Percentiles rank a stretch among this genome's conserved stretches.
Conservation (phyloP, 2,113 vertebrate genomes). For the Ammodytes dubius region DNA sequence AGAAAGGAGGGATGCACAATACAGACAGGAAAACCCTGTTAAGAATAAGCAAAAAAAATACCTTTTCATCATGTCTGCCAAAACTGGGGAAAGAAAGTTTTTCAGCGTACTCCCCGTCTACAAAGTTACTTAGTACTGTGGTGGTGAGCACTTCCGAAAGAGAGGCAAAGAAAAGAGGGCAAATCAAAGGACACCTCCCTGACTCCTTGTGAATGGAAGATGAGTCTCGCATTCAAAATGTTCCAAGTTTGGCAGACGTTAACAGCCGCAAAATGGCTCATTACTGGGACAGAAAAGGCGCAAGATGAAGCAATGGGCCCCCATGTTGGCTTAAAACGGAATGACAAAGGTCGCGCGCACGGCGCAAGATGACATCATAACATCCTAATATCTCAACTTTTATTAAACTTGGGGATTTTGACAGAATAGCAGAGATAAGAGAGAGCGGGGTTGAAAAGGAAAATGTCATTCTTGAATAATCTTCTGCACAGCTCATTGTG, state of each 20-base stretch:
- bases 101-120: conserved; percentile 20
- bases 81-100: conserved; percentile 64
- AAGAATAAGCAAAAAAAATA: conserved; percentile 63
- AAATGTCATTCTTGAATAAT: conserved; percentile 48
- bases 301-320: conserved; percentile 62
- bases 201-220: conserved; percentile 76
- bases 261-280: conserved; percentile 79
- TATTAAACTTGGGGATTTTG: conserved; percentile 62
- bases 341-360: conserved; percentile 63
- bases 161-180: conserved; percentile 69
- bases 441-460: conserved; percentile 21
- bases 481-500: conserved; percentile 53
- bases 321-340: conserved; percentile 69
- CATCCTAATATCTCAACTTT: conserved; percentile 60
- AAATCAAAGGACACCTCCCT: conserved; percentile 70
- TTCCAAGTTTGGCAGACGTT: conserved; percentile 81
- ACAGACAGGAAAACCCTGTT: conserved; percentile 50
- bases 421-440: conserved; percentile 58
- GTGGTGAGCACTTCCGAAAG: conserved; percentile 47
- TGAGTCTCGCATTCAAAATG: conserved; percentile 74
- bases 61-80: conserved; percentile 61
- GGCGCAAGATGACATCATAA: conserved; percentile 51
- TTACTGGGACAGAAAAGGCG: conserved; percentile 74
- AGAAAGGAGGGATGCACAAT: conserved; percentile 32
- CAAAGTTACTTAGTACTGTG: conserved; percentile 65